Base-by-base conservation (phyloP, 2,888 invertebrate genomes). In the Melanchra persicariae region DNA sequence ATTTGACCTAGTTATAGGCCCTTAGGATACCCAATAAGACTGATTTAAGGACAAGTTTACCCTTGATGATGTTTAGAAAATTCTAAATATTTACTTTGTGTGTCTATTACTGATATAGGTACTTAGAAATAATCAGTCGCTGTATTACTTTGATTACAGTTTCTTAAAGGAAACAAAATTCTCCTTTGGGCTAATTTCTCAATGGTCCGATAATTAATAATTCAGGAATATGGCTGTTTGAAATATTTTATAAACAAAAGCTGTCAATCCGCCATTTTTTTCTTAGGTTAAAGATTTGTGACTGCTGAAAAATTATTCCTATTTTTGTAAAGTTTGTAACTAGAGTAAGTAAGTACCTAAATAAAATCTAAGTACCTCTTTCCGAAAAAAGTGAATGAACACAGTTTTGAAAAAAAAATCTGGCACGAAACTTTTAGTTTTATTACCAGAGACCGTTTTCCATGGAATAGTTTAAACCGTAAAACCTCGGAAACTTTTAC, bases 11-110 rank as follows among this genome's bases (percentile, higher is more conserved):
- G n/a, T n/a, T n/a, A 70, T 22, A 57, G 12, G 8, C 43, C 22
- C 8, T 57, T 49, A 17, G 7, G 22, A 26, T 51, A 26, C 37
- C 22, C 26, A 71, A 64, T 71, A 45, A 65, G 26, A 40, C 17
- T 12, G 22, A 45, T 73, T 55, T 64, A 8, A 22, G 43, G 43
- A n/a, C 26, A 51, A 72, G 12, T 15, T 2, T 6, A 12, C n/a
- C 7, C 17, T 24, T 45, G 2, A 47, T 19, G n/a, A 10, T 24
- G 19, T 22, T 37, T 15, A 57, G 49, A 37, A 40, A 30, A 52
- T 40, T 26, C 9, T n/a, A 10, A 40, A 40, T 3, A 15, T 40
- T 52, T 12, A 7, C 7, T 5, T 40, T 24, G 8, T 37, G 26
- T 12, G 1, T 45, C 15, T 61, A 19, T 24, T 54, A 22, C 19